Percentiles rank a stretch among this genome's conserved stretches.
These are phyloP conservation scores for Danionella dracula DNA, from an alignment of 2,797 vertebrate species.

Conservation along the genomic window DNA sequence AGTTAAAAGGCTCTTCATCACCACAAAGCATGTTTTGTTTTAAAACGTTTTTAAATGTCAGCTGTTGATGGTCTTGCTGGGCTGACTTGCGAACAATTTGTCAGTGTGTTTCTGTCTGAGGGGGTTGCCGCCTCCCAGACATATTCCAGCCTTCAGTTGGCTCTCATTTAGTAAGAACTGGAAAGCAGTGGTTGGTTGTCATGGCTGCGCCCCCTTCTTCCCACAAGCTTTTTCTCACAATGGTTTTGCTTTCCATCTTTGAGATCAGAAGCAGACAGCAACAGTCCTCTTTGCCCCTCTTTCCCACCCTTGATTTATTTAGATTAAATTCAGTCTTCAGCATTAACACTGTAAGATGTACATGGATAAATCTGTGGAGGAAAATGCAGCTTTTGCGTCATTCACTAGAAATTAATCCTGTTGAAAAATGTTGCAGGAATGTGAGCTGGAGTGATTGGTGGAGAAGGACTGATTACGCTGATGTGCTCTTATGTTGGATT, in stretches of 20 bases:
- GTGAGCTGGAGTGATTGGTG: neutral
- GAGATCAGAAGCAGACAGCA: slow-evolving; percentile 47
- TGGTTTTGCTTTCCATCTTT: slow-evolving; percentile 51
- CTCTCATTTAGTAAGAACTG: slow-evolving; percentile 49
- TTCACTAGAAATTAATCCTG: neutral
- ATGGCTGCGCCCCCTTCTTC: slow-evolving; percentile 63
- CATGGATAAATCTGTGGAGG: slow-evolving; percentile 5
- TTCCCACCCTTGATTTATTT: slow-evolving; percentile 30
- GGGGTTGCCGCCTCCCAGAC: slow-evolving; percentile 45
- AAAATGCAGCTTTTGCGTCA: neutral
- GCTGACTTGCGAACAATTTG: slow-evolving; percentile 48
- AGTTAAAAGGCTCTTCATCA: neutral
- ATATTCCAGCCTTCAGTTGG: slow-evolving; percentile 46
- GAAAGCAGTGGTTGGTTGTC: slow-evolving; percentile 58
- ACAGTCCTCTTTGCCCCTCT: slow-evolving; percentile 37
- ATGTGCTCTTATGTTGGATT: slow-evolving; percentile 10
- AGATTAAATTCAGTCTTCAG: slow-evolving; percentile 12
- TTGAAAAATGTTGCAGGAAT: slow-evolving; percentile 5
- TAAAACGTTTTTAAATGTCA: slow-evolving; percentile 39
- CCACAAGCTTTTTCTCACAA: slow-evolving; percentile 51
- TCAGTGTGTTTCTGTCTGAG: slow-evolving; percentile 45
- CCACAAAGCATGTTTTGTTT: slow-evolving; percentile 35
- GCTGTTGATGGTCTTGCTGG: slow-evolving; percentile 38
- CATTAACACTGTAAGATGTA: slow-evolving; percentile 18
- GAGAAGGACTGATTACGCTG: neutral